Evolutionary conservation across 2,113 vertebrate species (phyloP).

Genomic region (Geococcyx californianus): DNA sequence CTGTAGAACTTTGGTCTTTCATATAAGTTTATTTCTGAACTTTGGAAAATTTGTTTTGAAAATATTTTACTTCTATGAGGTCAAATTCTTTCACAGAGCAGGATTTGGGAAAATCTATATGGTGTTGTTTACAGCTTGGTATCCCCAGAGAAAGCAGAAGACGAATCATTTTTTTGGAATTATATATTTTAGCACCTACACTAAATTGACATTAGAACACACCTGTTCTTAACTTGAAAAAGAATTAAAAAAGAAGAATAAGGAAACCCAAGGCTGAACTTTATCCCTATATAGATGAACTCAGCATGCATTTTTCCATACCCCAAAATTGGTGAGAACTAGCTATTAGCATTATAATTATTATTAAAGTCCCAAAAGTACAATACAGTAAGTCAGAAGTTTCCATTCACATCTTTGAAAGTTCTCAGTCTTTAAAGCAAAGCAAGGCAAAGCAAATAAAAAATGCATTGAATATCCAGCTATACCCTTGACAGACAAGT

Average conservation of each 20-base stretch:
- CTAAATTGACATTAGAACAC: background rate
- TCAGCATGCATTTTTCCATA: background rate
- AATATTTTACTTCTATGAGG: background rate
- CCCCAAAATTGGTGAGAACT: background rate
- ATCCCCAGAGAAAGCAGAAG: background rate
- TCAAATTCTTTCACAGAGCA: background rate
- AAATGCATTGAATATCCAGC: background rate
- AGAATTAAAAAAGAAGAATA: background rate
- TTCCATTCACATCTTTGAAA: background rate
- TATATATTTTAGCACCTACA: background rate
- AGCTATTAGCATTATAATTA: background rate
- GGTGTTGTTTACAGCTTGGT: background rate
- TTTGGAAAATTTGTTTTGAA: background rate
- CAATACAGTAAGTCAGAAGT: background rate
- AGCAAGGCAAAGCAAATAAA: background rate
- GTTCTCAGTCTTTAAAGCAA: background rate
- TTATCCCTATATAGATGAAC: background rate
- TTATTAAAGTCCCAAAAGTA: background rate
- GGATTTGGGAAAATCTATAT: background rate
- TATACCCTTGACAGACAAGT: background rate
- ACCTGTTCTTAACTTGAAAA: background rate
- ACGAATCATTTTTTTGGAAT: background rate
- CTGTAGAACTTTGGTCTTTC: background rate
- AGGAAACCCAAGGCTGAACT: background rate
- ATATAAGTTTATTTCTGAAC: background rate